Evolutionary conservation across 1,140 invertebrate species (phyloP).

Genomic region (Rhopalosiphum padi): DNA sequence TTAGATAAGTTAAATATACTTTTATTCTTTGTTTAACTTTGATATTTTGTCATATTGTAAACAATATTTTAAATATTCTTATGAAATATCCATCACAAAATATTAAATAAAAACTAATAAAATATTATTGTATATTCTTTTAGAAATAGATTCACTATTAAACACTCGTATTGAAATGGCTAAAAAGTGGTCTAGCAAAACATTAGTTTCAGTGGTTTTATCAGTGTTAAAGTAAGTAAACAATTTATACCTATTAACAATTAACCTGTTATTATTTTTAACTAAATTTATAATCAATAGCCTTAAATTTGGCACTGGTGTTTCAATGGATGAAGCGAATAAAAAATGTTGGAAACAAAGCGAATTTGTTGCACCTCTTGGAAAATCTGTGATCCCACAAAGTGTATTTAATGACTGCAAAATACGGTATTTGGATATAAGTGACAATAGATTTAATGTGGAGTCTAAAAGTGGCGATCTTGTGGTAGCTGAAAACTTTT

Average conservation of each 20-base stretch:
- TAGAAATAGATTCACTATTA: constrained; percentile 59
- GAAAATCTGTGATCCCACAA: constrained; percentile 58
- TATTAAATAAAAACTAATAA: background rate
- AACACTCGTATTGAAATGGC: constrained; percentile 70
- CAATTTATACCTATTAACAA: background rate
- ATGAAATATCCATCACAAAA: background rate
- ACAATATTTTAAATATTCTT: background rate
- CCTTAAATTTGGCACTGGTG: constrained; percentile 49
- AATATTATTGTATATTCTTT: constrained; percentile 48
- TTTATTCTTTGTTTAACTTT: background rate
- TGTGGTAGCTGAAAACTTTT: constrained; percentile 79
- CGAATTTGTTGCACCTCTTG: constrained; percentile 70
- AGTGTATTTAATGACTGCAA: constrained; percentile 66
- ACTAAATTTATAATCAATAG: constrained; percentile 26
- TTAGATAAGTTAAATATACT: background rate
- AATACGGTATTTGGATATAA: constrained; percentile 78
- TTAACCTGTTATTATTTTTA: background rate
- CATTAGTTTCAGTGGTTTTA: constrained; percentile 81
- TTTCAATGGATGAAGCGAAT: constrained; percentile 52
- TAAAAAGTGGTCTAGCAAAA: constrained; percentile 83
- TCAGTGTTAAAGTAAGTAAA: constrained; percentile 66
- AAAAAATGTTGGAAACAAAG: constrained; percentile 78
- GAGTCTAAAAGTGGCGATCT: constrained; percentile 80
- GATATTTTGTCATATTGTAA: background rate
- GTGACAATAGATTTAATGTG: constrained; percentile 78